These are phyloP conservation scores for Trisateles emortualis DNA, from an alignment of 2,888 invertebrate species.

Conservation along the genomic window DNA sequence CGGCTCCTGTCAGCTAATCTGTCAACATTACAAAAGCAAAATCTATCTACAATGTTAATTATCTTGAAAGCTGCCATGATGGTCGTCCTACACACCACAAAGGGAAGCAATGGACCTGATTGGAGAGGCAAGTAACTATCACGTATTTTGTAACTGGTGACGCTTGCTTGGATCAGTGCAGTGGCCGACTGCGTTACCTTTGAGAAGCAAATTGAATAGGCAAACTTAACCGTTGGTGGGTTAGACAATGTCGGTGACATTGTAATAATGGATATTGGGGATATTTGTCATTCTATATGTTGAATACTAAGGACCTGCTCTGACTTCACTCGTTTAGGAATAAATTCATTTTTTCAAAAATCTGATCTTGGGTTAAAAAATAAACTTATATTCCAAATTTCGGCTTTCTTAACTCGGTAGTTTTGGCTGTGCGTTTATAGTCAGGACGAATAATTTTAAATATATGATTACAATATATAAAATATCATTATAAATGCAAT, in stretches of 20 bases:
- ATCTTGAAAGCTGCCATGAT: constrained; percentile 9
- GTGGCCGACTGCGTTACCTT: constrained; percentile 22
- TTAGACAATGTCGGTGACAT: neutral
- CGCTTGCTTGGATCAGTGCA: constrained; percentile 21
- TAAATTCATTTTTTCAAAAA: no score
- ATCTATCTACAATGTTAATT: constrained; percentile 4
- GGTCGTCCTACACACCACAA: constrained; percentile 28
- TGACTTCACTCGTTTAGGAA: no score
- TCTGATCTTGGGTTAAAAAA: no score
- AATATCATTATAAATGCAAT: no score
- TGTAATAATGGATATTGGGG: neutral
- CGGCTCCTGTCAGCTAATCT: no score
- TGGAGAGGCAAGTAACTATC: constrained; percentile 39
- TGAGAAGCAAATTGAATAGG: constrained; percentile 17
- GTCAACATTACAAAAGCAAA: neutral
- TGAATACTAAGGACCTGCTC: no score
- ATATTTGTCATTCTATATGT: no score
- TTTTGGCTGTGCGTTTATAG: no score
- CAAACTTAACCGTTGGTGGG: neutral
- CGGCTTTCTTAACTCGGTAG: no score
- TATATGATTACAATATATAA: no score
- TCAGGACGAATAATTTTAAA: no score
- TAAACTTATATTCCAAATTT: no score
- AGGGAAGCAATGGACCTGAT: constrained; percentile 39
- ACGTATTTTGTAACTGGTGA: constrained; percentile 34